phyloP scores from a whole-genome alignment of 2,113 vertebrate genomes.

The Andinoacara biseriatus region DNA sequence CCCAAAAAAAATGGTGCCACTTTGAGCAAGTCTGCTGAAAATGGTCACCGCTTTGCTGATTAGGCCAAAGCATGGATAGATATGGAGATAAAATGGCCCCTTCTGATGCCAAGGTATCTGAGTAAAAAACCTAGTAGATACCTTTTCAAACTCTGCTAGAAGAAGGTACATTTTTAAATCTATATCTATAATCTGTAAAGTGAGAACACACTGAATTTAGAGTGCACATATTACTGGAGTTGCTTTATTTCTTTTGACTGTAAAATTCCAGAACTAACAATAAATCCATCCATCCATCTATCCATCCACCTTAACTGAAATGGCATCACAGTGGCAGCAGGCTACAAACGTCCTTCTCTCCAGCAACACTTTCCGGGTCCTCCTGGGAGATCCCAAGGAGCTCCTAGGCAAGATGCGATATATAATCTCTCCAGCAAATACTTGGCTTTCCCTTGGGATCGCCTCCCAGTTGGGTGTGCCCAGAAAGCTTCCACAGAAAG shows the following conservation, averaged over 20 bases:
- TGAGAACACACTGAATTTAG: not conserved
- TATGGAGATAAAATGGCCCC: constrained; percentile 41
- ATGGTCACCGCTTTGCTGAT: constrained; percentile 58
- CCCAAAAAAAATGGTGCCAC: not conserved
- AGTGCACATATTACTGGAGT: too few relatives aligned
- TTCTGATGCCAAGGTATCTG: constrained; percentile 14
- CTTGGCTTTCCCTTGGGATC: not conserved
- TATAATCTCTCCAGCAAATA: not conserved
- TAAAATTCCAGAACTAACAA: too few relatives aligned
- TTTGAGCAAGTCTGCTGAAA: constrained; percentile 43
- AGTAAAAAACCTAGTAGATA: not conserved
- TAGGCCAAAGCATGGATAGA: constrained; percentile 59
- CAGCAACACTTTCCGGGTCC: not conserved
- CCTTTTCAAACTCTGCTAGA: not conserved
- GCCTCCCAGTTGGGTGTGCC: not conserved
- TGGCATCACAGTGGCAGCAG: not conserved
- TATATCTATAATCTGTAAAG: not conserved
- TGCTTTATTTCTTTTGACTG: not conserved
- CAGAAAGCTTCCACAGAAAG: too few relatives aligned
- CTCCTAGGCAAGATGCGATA: not conserved
- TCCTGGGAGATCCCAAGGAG: not conserved
- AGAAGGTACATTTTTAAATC: not conserved
- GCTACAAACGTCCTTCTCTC: not conserved
- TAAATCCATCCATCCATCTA: not conserved
- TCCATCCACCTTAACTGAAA: not conserved